Evolutionary conservation across 2,113 vertebrate species (phyloP).

Genomic region (Colinus virginianus): DNA sequence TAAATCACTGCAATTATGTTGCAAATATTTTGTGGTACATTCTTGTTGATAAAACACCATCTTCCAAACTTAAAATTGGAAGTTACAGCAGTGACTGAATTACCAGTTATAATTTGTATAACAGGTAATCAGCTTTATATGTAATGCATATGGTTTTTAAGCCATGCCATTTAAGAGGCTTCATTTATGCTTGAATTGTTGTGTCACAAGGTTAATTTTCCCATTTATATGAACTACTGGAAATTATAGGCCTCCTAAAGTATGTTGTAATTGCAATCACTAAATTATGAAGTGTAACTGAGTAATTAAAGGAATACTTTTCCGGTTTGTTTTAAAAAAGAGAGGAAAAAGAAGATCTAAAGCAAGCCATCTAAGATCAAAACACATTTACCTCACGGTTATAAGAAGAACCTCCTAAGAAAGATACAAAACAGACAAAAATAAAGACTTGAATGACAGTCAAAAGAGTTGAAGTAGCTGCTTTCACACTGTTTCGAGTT

Average conservation of each 20-base stretch:
- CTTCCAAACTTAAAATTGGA: background rate
- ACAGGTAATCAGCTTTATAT: background rate
- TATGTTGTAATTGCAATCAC: background rate
- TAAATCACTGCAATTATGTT: background rate
- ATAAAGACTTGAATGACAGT: background rate
- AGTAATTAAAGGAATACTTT: background rate
- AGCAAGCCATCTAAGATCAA: background rate
- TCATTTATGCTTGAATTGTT: background rate
- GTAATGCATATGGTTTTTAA: background rate
- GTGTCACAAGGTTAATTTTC: background rate
- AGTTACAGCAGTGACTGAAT: background rate
- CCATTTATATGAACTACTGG: background rate
- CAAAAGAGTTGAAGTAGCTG: background rate
- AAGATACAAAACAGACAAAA: background rate
- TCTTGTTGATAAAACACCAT: background rate
- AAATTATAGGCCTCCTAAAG: background rate
- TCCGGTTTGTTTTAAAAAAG: background rate
- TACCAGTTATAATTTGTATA: background rate
- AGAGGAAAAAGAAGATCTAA: background rate
- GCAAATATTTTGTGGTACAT: background rate
- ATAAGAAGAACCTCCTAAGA: background rate
- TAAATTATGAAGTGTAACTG: background rate
- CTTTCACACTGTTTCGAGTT: background rate
- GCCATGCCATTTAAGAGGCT: background rate
- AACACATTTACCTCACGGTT: background rate